A percentile compares a stretch with the other conserved stretches of the same genome.
These are phyloP conservation scores for Ornithorhynchus anatinus DNA, from an alignment of 2,113 vertebrate species.

Conservation along the genomic window DNA sequence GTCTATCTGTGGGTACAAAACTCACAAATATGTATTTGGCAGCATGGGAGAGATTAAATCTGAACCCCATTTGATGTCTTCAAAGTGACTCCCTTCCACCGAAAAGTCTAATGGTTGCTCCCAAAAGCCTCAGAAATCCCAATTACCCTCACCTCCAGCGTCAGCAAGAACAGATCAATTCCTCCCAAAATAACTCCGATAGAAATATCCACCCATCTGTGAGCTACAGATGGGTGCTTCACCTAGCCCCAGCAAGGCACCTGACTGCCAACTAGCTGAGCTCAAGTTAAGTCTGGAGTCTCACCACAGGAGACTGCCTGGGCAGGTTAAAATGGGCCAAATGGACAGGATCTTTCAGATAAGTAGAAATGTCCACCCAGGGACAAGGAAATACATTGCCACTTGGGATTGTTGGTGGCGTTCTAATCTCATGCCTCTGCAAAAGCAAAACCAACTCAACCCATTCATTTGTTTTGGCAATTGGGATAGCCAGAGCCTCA, in stretches of 20 bases:
- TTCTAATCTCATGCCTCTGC: not conserved
- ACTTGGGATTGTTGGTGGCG: not conserved
- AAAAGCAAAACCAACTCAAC: not conserved
- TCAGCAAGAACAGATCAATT: not conserved
- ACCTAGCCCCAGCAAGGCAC: no score
- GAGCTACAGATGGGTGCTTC: no score
- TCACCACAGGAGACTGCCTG: not conserved
- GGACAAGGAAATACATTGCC: not conserved
- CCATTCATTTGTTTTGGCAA: not conserved
- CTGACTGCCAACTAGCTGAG: no score
- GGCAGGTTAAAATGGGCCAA: not conserved
- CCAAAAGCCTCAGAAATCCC: not conserved
- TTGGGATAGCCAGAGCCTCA: not conserved
- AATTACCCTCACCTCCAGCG: not conserved
- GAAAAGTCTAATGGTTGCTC: not conserved
- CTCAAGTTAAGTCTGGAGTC: not conserved
- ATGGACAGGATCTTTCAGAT: not conserved
- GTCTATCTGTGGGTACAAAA: no score
- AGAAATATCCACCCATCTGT: not conserved
- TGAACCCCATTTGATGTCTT: conserved; percentile 41
- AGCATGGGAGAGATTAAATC: conserved; percentile 41
- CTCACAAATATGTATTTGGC: conserved; percentile 16
- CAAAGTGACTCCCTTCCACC: conserved; percentile 12
- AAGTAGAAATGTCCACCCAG: not conserved
- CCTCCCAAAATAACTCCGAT: fast-evolving